Base-by-base conservation (phyloP, 1,140 invertebrate genomes). In the Holcopasites calliopsidis region DNA sequence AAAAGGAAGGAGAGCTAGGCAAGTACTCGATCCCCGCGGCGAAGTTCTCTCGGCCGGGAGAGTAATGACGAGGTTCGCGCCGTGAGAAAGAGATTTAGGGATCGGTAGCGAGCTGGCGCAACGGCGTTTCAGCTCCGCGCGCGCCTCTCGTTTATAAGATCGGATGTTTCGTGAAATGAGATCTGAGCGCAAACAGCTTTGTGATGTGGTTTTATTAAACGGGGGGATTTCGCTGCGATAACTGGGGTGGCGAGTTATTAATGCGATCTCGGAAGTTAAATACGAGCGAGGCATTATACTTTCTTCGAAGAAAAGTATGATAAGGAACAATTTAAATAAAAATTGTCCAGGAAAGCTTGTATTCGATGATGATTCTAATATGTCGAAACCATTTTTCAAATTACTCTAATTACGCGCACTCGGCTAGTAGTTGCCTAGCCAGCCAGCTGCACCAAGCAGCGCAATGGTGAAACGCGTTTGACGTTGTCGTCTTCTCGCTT, bases 401-500 rank as follows among this genome's bases (percentile, higher is more conserved):
- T 28, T 62, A 31, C 1, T 5, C 40, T 2, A 62, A 44, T 62
- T 44, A 21, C 16, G 2, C 8, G 8, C 26, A 10, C 23, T 40
- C 16, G 16, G n/a, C 44, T 47, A 47, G 44, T 5, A 21, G 0
- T 13, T 28, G 21, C 18, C 16, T 26, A 3, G 0, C 58, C n/a
- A 3, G 18, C 38, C 23, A 23, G 26, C 40, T 26, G 13, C 26
- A 8, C 3, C 26, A 13, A 26, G 38, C 49, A 21, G 6, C n/a
- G 54, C 42, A 80, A 80, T 84, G 77, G 78, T 55, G 70, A 84
- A 84, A 84, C 70, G 54, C 74, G 75, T 84, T 78, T 74, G 81
- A 77, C 35, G 65, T 10, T 38, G 18, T 58, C 76, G 38, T 77
- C 69, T 77, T 77, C 50, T 68, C 50, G 33, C 40, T 31, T 64